These are phyloP conservation scores for Diploscapter pachys DNA, from an alignment of 1,140 invertebrate species.

Conservation along the genomic window DNA sequence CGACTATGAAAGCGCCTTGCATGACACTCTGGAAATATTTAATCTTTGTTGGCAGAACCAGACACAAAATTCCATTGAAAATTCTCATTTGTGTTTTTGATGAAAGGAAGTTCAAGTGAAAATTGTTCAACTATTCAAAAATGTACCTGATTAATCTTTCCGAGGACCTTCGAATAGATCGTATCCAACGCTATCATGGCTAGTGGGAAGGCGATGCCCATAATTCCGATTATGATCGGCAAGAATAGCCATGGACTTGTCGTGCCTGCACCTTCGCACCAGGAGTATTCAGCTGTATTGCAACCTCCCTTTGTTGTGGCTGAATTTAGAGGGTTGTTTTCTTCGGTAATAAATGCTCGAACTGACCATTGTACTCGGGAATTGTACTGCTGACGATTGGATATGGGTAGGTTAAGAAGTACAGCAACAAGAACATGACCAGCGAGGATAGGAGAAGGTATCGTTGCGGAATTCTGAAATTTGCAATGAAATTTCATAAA, in stretches of 20 bases:
- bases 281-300: conserved; percentile 16
- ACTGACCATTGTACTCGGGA: conserved; percentile 20
- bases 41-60: no score
- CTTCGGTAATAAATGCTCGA: not conserved
- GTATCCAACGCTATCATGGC: conserved; percentile 21
- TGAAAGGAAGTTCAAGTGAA: no score
- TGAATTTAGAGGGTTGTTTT: conserved; percentile 1
- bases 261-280: conserved; percentile 15
- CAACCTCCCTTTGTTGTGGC: conserved; percentile 12
- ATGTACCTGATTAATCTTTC: conserved; percentile 18
- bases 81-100: no score
- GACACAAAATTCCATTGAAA: no score
- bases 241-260: conserved; percentile 14
- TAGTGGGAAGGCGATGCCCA: conserved; percentile 28
- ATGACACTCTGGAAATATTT: conserved; percentile 13
- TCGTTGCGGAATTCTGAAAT: conserved; percentile 19
- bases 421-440: conserved; percentile 24
- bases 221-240: conserved; percentile 13
- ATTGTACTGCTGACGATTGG: conserved; percentile 16
- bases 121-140: no score
- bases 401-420: conserved; percentile 27
- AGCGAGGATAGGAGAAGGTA: conserved; percentile 15
- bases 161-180: conserved; percentile 27
- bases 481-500: not conserved
- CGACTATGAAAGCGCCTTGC: conserved; percentile 27